Evolutionary conservation across 2,888 invertebrate genomes (phyloP), one percentile per base, ranked within the genome.

Genomic region (Anaspis maculata): DNA sequence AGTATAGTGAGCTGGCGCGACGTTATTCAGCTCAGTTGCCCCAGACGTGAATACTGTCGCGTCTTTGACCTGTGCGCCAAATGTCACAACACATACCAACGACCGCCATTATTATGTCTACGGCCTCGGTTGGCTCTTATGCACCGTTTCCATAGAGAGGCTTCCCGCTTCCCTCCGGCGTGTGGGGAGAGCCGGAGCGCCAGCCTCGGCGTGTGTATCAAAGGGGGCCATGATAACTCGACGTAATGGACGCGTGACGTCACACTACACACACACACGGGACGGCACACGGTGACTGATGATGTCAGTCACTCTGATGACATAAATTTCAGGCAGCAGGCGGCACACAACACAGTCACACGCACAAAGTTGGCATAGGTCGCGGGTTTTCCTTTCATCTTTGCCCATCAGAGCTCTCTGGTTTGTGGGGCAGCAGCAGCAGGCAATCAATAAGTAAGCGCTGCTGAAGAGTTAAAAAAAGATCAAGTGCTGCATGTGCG

Each of bases 261-360:
- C 38, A 45, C 27, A 37, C 35, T 36, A 43, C 37, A 30, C 25
- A 3, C 7, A 3, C 5, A 11, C 5, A 9, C 14, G 13, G 27
- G 15, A 13, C 27, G 30, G 19, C 22, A 22, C 10, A 7, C n/a
- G 13, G 1, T 4, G 13, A n/a, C n/a, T 39, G 39, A 37, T 40
- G 43, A 41, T 46, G 44, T 38, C 38, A 48, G 39, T 46, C 42
- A 43, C 32, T n/a, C n/a, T 46, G 44, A 45, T 47, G 46, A 42
- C 44, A 43, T 39, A 42, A 33, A 44, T 37, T 44, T 39, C 29
- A 27, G 15, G 21, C n/a, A n/a, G n/a, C n/a, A n/a, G 15, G 19
- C 31, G 21, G 21, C 13, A 21, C 10, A 13, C 19, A 19, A n/a
- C n/a, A n/a, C n/a, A n/a, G n/a, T n/a, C n/a, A n/a, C n/a, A n/a